Conservation (phyloP, 2,797 vertebrate species). For the Chelon labrosus region DNA sequence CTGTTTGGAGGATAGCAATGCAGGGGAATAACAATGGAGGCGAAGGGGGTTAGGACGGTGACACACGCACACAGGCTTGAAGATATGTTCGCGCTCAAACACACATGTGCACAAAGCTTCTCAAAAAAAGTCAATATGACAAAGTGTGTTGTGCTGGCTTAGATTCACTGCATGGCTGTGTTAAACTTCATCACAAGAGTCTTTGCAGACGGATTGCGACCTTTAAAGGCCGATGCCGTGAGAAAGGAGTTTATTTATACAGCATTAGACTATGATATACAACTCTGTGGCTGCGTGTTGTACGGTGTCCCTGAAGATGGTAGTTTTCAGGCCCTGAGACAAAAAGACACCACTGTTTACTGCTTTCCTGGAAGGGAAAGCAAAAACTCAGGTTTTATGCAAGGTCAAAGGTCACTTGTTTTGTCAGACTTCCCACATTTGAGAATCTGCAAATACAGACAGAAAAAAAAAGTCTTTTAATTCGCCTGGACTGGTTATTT, state of each 20-base stretch:
- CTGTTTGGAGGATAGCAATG: conserved; percentile 42
- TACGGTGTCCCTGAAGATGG: conserved; percentile 26
- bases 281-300: conserved; percentile 29
- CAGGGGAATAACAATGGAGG: conserved; percentile 21
- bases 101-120: background rate
- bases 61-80: conserved; percentile 16
- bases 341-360: conserved; percentile 39
- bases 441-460: too few species aligned
- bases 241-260: conserved; percentile 66
- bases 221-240: conserved; percentile 47
- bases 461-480: too few species aligned
- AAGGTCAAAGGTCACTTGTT: too few species aligned
- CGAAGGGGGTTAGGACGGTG: conserved; percentile 3
- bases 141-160: conserved; percentile 43
- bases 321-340: conserved; percentile 28
- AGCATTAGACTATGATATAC: conserved; percentile 47
- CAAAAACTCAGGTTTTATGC: too few species aligned
- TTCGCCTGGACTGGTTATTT: too few species aligned
- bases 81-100: background rate
- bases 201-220: conserved; percentile 34
- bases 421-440: too few species aligned
- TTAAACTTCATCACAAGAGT: conserved; percentile 44
- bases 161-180: conserved; percentile 22
- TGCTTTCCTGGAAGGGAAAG: background rate
- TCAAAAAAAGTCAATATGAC: conserved; percentile 47